Evolutionary conservation across 2,888 invertebrate species (phyloP), one percentile per base, ranked within the genome.

Genomic region (Lottia gigantea): DNA sequence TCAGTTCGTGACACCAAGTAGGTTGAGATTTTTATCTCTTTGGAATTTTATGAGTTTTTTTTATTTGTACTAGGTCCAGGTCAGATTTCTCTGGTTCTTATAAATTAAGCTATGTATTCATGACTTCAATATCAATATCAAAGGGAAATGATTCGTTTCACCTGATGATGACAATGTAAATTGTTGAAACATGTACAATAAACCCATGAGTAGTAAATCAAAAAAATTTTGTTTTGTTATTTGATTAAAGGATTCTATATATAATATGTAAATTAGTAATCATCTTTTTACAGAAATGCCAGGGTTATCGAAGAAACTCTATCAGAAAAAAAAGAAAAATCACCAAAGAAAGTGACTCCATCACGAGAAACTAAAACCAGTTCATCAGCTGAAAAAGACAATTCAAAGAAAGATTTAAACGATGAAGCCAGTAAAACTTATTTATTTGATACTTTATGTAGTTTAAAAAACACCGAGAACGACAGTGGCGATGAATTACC

Each of bases 1-100:
- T 78, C 91, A 81, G 92, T 93, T 88, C 92, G 74, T 63, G 80
- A 80, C 62, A 76, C 74, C 67, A 76, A 74, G 81, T 81, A 73
- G 76, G 80, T 76, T 8, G 14, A 46, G 64, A n/a, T 23, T 25
- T 25, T 15, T n/a, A 14, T 46, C n/a, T n/a, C n/a, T n/a, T n/a
- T n/a, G n/a, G n/a, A n/a, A n/a, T n/a, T n/a, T n/a, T n/a, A n/a
- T n/a, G n/a, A n/a, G n/a, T n/a, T n/a, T n/a, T n/a, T n/a, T n/a
- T n/a, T n/a, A n/a, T n/a, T n/a, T n/a, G n/a, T n/a, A n/a, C n/a
- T n/a, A n/a, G n/a, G n/a, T n/a, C n/a, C n/a, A n/a, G n/a, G n/a
- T n/a, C n/a, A n/a, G n/a, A n/a, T n/a, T n/a, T n/a, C n/a, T n/a
- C n/a, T n/a, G n/a, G n/a, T n/a, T n/a, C n/a, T n/a, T n/a, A n/a